Conservation (phyloP, 2,888 invertebrate genomes). For the Melieria picta region DNA sequence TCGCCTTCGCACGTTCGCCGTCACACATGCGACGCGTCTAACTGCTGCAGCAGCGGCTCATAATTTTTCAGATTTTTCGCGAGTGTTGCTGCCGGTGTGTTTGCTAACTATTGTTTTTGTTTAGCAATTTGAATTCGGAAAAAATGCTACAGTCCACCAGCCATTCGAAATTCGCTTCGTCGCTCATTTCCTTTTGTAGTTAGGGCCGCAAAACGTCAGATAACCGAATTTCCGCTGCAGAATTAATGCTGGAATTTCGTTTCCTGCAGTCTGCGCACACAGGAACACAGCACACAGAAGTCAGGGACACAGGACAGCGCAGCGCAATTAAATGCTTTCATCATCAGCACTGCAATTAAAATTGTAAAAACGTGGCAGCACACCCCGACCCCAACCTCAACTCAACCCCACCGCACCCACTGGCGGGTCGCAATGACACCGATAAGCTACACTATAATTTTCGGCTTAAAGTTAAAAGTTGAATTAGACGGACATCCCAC, state of each 20-base stretch:
- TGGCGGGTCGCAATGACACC: slow-evolving; percentile 25
- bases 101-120: too few relatives aligned
- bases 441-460: slow-evolving; percentile 33
- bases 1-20: too few relatives aligned
- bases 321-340: slow-evolving; percentile 3
- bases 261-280: slow-evolving; percentile 17
- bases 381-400: neutral
- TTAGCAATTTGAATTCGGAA: too few relatives aligned
- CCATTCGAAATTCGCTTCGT: too few relatives aligned
- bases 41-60: too few relatives aligned
- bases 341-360: slow-evolving; percentile 19
- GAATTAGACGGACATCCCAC: slow-evolving; percentile 27
- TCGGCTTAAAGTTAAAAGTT: slow-evolving; percentile 32
- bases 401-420: neutral
- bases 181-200: too few relatives aligned
- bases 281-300: too few relatives aligned
- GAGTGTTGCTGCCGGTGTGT: too few relatives aligned
- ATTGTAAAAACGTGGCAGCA: slow-evolving; percentile 3
- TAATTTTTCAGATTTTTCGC: too few relatives aligned
- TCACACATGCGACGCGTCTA: too few relatives aligned
- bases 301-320: slow-evolving; percentile 19
- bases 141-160: too few relatives aligned
- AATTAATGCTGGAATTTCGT: slow-evolving; percentile 30
- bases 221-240: slow-evolving; percentile 27
- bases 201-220: too few relatives aligned